These are phyloP conservation scores for Panorpa germanica DNA, from an alignment of 2,888 invertebrate genomes.

Conservation along the genomic window DNA sequence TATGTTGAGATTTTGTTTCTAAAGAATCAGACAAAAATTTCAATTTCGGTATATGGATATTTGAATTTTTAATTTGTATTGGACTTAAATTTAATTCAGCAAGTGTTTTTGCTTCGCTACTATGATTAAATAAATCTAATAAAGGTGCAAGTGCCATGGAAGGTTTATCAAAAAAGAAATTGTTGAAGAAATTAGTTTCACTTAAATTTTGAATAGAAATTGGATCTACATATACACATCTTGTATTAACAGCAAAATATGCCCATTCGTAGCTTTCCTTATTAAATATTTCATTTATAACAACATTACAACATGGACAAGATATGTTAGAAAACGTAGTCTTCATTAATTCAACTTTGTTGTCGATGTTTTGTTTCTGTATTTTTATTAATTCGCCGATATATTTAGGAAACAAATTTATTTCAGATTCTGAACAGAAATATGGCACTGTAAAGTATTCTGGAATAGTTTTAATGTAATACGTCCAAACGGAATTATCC, in stretches of 20 bases:
- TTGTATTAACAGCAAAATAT: conserved; percentile 69
- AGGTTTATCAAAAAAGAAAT: conserved; percentile 33
- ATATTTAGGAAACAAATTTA: conserved; percentile 33
- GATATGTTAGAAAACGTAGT: no score
- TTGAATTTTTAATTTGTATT: no score
- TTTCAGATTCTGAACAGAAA: conserved; percentile 37
- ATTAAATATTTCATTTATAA: conserved; percentile 28
- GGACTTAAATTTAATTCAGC: no score
- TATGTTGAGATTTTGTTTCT: no score
- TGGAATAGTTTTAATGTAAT: conserved; percentile 54
- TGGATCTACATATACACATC: conserved; percentile 57
- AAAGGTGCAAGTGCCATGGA: conserved; percentile 68
- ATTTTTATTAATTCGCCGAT: conserved; percentile 30
- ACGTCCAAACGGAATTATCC: conserved; percentile 32
- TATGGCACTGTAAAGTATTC: conserved; percentile 43
- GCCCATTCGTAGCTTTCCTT: conserved; percentile 51
- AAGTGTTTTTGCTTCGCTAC: conserved; percentile 34
- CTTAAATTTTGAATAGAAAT: conserved; percentile 24
- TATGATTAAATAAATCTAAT: conserved; percentile 81
- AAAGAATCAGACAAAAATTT: no score
- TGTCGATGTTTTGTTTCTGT: conserved; percentile 30
- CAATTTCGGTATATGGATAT: no score
- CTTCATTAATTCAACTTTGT: conserved; percentile 18
- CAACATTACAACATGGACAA: conserved; percentile 25
- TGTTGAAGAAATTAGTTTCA: conserved; percentile 17